Percentiles rank a stretch among this genome's conserved stretches.
Conservation (phyloP, 2,113 vertebrate species). For the Gallinago jamesoni region DNA sequence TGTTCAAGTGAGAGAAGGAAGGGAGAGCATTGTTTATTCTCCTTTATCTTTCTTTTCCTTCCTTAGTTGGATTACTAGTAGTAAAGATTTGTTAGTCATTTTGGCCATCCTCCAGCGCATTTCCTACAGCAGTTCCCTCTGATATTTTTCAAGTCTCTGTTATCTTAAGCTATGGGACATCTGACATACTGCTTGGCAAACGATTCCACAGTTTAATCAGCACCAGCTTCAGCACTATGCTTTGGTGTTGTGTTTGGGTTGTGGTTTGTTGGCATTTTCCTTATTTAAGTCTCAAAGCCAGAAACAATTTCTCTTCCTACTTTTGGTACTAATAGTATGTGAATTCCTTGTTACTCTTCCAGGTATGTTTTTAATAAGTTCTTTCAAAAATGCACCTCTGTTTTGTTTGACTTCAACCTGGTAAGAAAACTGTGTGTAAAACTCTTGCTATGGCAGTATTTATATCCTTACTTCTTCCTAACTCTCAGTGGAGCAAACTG, state of each 20-base stretch:
- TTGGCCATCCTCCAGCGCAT: slow-evolving; percentile 24
- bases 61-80: neutral
- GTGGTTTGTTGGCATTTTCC: neutral
- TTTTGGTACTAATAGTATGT: neutral
- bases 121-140: neutral
- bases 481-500: neutral
- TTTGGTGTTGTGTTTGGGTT: neutral
- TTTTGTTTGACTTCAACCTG: neutral
- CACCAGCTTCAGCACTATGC: neutral
- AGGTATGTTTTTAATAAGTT: neutral
- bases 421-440: neutral
- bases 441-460: neutral
- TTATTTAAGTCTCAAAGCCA: neutral
- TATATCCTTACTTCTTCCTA: neutral
- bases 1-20: neutral
- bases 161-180: slow-evolving; percentile 12
- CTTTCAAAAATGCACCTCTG: neutral
- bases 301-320: neutral
- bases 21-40: slow-evolving; percentile 10
- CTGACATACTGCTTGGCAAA: slow-evolving; percentile 13
- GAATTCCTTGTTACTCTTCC: neutral
- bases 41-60: slow-evolving; percentile 34
- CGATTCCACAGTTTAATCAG: neutral
- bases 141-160: neutral
- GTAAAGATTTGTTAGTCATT: slow-evolving; percentile 1